phyloP scores from a whole-genome alignment of 1,140 invertebrate species.

The Diachasmimorpha longicaudata region DNA sequence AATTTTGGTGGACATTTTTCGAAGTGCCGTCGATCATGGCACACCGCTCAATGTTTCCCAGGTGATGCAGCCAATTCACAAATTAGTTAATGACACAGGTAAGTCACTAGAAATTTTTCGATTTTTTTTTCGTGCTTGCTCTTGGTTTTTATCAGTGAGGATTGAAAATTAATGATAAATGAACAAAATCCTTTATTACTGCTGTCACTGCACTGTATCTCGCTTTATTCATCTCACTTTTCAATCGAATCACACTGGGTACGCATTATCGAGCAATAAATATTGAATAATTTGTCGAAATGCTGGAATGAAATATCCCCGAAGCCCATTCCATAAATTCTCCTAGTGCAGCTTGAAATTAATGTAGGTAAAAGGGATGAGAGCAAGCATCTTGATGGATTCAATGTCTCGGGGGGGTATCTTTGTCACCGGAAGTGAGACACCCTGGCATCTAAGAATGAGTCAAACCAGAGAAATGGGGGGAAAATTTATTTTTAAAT shows the following conservation, averaged over 20 bases:
- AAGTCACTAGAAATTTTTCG: not conserved
- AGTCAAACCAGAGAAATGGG: not conserved
- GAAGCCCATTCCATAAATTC: not conserved
- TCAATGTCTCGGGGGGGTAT: not conserved
- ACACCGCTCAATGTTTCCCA: constrained; percentile 42
- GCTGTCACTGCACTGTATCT: not conserved
- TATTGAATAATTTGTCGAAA: not conserved
- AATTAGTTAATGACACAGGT: constrained; percentile 50
- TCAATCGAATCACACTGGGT: not conserved
- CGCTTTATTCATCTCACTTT: not conserved
- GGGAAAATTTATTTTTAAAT: not conserved
- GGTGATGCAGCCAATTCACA: constrained; percentile 46
- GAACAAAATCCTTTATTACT: constrained; percentile 24
- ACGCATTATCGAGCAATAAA: not conserved
- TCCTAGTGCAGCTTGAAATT: not conserved
- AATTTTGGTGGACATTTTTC: constrained; percentile 54
- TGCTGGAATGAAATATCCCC: not conserved
- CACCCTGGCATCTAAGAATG: not conserved
- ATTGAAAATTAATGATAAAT: constrained; percentile 27
- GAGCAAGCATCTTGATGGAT: not conserved
- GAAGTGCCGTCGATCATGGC: constrained; percentile 45
- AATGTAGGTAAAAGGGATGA: not conserved
- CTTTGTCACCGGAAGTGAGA: not conserved
- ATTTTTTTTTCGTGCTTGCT: not conserved
- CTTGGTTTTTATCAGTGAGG: constrained; percentile 11